Base-by-base conservation (phyloP, 2,113 vertebrate genomes). In the Dasyurus viverrinus region DNA sequence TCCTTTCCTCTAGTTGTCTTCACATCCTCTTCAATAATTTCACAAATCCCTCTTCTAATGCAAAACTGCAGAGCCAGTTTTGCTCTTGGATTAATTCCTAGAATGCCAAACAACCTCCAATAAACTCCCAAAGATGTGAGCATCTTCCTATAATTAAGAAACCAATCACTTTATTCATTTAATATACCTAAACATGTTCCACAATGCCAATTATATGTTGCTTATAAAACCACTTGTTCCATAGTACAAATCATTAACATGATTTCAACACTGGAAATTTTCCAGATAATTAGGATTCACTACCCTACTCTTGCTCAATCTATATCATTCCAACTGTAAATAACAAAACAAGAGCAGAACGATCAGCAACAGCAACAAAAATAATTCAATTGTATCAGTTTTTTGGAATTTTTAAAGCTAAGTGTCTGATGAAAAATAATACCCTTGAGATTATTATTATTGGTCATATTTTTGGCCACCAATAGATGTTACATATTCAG, bases 51-150 rank as follows among this genome's bases (percentile, higher is more conserved):
- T 48, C 26, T 36, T 19, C 54, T 84, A 14, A 27, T 54, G 91
- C 50, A 89, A 95, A 95, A 91, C 55, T 57, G 90, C 14, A 57
- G 95, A 97, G 46, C 52, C 89, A 92, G 94, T 94, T 92, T 53
- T 12, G 91, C 55, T 50, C 93, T 24, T n/a, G 60, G 91, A 53
- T 90, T 16, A 95, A 57, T 90, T 90, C 48, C 93, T 94, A 68
- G 47, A 42, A 96, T 54, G 50, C 76, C 50, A 95, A 90, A 95
- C 53, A 46, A 8, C 91, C 27, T 90, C 53, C 84, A 92, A 19
- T 1, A 11, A 93, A 95, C 50, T 46, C 89, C 89, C 60, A 0
- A 47, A 93, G 92, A 92, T 47, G 47, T 11, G 30, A 53, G 47
- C 54, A 23, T 53, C 91, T 48, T 89, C 90, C 14, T 53, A 25